Evolutionary conservation across 2,888 invertebrate genomes (phyloP), one percentile per base, ranked within the genome.

Genomic region (Elegia similella): DNA sequence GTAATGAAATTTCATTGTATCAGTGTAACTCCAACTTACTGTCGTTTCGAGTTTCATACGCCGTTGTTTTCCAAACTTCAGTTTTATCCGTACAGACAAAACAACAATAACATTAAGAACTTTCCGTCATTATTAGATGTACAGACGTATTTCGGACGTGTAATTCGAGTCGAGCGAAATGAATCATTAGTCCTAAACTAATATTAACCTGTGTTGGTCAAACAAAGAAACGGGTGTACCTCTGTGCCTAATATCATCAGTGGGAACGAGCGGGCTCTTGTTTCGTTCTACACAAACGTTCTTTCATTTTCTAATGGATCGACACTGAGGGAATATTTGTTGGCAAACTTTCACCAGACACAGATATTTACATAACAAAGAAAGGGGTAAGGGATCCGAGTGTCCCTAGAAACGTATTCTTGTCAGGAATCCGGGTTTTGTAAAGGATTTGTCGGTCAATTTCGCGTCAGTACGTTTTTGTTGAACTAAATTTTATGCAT

Each of bases 251-350:
- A 76, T 76, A 75, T 77, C 73, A 76, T 76, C 70, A 71, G 73
- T 57, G 65, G 61, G 61, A 62, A 62, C 64, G 64, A 64, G 65
- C 63, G 66, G 67, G 72, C 74, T 79, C 73, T 80, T 77, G 75
- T 82, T 79, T 76, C 75, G 68, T 68, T 78, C 76, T 69, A 73
- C 78, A 77, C 76, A 76, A 84, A 81, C 75, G 75, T 82, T 82
- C 82, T 86, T 88, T 86, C 83, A 86, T 86, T 88, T 86, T 86
- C 82, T 87, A 88, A 88, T 88, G 86, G 86, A 84, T 86, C 76
- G 76, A 71, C 75, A 69, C 76, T 72, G 72, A 72, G 78, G 81
- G 81, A 78, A 78, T 84, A 82, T 84, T 85, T 81, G 86, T 81
- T 77, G 77, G 78, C 78, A 83, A 85, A 84, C 81, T 82, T 86